Conservation (phyloP, 2,797 vertebrate species). For the Trichosurus vulpecula region DNA sequence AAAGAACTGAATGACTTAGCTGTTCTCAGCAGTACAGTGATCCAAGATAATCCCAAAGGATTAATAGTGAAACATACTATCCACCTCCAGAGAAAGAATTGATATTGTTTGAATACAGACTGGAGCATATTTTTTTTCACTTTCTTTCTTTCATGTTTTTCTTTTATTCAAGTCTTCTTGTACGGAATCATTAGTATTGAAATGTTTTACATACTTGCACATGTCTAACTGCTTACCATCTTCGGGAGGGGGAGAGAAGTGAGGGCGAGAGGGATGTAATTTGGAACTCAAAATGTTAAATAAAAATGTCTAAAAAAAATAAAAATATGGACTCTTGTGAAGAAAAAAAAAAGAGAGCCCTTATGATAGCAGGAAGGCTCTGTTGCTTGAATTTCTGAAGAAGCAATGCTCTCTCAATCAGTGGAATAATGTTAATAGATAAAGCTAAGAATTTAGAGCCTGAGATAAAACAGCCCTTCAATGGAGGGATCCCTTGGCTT, state of each 20-base stretch:
- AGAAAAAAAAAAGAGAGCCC: not conserved
- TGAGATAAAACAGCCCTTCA: constrained; percentile 45
- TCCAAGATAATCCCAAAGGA: not conserved
- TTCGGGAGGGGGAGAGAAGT: not conserved
- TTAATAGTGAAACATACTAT: too few relatives aligned
- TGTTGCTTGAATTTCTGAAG: constrained; percentile 58
- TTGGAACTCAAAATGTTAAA: not conserved
- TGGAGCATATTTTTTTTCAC: not conserved
- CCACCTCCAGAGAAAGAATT: too few relatives aligned
- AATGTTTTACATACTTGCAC: not conserved
- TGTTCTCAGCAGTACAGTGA: not conserved
- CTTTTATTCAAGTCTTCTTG: too few relatives aligned
- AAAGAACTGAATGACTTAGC: not conserved
- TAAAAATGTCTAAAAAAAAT: not conserved
- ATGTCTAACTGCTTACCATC: not conserved
- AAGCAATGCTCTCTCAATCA: constrained; percentile 21
- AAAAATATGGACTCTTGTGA: not conserved
- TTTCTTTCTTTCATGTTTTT: too few relatives aligned
- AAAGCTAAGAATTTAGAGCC: constrained; percentile 38
- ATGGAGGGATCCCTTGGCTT: constrained; percentile 28
- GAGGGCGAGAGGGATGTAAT: not conserved
- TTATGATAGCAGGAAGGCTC: not conserved
- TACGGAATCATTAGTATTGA: too few relatives aligned
- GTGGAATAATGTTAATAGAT: constrained; percentile 48
- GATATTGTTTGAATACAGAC: not conserved